Conservation (phyloP, 2,797 vertebrate genomes). For the Acanthiza pusilla region DNA sequence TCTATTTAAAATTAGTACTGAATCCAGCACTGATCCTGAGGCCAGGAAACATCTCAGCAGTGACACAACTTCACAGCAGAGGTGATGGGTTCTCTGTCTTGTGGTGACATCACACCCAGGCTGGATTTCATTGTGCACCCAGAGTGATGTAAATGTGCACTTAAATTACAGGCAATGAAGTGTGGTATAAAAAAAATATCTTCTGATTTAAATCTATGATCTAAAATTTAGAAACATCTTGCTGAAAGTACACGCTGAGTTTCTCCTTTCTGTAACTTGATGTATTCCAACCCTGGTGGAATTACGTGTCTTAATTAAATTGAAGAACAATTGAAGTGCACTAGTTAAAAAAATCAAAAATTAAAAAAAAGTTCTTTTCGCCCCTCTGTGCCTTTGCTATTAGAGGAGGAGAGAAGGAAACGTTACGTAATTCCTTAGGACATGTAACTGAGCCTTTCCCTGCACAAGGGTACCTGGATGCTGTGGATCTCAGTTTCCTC, state of each 20-base stretch:
- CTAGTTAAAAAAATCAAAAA: background rate
- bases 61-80: background rate
- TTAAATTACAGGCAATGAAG: background rate
- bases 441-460: background rate
- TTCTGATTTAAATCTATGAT: background rate
- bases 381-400: background rate
- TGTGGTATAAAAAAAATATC: background rate
- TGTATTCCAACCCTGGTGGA: background rate
- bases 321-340: background rate
- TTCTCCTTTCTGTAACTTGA: background rate
- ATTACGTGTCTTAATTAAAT: background rate
- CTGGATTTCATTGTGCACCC: background rate
- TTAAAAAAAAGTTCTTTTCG: background rate
- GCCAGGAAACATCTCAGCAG: background rate
- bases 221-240: background rate
- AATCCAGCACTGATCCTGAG: background rate
- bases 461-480: constrained; percentile 16
- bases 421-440: background rate
- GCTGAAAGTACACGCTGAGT: background rate
- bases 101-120: background rate
- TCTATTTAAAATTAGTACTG: background rate
- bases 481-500: constrained; percentile 6
- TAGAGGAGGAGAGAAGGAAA: background rate
- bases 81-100: background rate
- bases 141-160: background rate